Evolutionary conservation across 1,140 invertebrate species (phyloP), one percentile per base, ranked within the genome.

Genomic region (Phortica variegata): DNA sequence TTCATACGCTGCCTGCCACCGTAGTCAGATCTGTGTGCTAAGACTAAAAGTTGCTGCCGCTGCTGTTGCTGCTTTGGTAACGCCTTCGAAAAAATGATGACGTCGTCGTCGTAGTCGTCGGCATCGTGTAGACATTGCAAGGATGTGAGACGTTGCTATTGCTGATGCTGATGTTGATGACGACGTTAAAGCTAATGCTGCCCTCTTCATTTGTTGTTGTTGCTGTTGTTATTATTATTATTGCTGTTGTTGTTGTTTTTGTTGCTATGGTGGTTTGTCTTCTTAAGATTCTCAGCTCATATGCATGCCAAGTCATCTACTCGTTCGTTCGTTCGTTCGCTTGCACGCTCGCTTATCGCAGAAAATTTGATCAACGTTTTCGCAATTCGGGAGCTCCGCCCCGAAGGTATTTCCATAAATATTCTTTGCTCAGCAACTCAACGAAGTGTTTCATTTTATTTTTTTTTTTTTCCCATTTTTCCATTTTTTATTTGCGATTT

Each of bases 341-440:
- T 29, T 34, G 34, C 39, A 41, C 53, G 38, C 50, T 38, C 51
- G 63, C 63, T 68, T 68, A 68, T 68, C 63, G 60, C 46, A 47
- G 60, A 58, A 68, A 68, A 68, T 68, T 68, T 68, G 63, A 68
- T 68, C 63, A 68, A 68, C 63, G 63, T 68, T 68, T 68, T 68
- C 63, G 65, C 63, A 68, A 68, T 68, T 68, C 65, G 63, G 63
- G 63, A 69, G 63, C 63, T 69, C 63, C 63, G 65, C 63, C 63
- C 63, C 63, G 63, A 69, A 68, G 63, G 63, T 69, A 68, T 68
- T 68, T 68, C 63, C 63, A 68, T 68, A 68, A 68, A 68, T 68
- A 68, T 68, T 69, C 56, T 50, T n/a, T n/a, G n/a, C n/a, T 43
- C 40, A 40, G 49, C 49, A 38, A n/a, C n/a, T 45, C 33, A 15